A percentile compares a stretch with the other conserved stretches of the same genome.
These are phyloP conservation scores for Rapana venosa DNA, from an alignment of 2,888 invertebrate species.

Conservation along the genomic window DNA sequence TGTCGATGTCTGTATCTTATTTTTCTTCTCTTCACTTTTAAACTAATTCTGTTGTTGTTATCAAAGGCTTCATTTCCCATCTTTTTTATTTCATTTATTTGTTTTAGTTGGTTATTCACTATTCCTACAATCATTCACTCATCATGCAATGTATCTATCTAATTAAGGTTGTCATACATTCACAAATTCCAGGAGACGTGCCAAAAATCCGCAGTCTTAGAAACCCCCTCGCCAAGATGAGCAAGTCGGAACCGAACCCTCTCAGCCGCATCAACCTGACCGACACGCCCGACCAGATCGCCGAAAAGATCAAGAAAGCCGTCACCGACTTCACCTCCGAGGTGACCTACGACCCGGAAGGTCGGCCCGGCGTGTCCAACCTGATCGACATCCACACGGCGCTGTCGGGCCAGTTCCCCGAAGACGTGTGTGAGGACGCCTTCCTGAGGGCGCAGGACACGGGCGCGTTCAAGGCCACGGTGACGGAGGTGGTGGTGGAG, in stretches of 20 bases:
- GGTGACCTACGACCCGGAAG: slow-evolving; percentile 88
- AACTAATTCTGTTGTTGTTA: no score
- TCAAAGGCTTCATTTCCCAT: no score
- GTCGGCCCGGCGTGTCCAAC: slow-evolving; percentile 93
- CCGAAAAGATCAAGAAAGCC: slow-evolving; percentile 89
- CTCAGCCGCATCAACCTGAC: slow-evolving; percentile 89
- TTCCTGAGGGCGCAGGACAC: slow-evolving; percentile 83
- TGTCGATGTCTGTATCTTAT: no score
- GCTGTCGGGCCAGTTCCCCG: slow-evolving; percentile 83
- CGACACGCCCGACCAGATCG: slow-evolving; percentile 87
- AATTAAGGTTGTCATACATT: no score
- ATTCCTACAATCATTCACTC: no score
- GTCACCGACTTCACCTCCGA: slow-evolving; percentile 91
- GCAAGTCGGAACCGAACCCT: slow-evolving; percentile 92
- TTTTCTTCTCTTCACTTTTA: no score
- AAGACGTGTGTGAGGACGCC: slow-evolving; percentile 85
- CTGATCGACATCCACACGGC: slow-evolving; percentile 90
- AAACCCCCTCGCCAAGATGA: slow-evolving; percentile 96
- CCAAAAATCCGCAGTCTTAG: slow-evolving; percentile 87
- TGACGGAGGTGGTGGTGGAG: slow-evolving; percentile 87
- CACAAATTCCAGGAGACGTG: slow-evolving; percentile 62
- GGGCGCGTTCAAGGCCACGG: slow-evolving; percentile 86
- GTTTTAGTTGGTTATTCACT: no score
- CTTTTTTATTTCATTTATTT: no score
- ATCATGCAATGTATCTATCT: no score